Evolutionary conservation across 2,113 vertebrate species (phyloP), one percentile per base, ranked within the genome.

Genomic region (Tragulus kanchil): DNA sequence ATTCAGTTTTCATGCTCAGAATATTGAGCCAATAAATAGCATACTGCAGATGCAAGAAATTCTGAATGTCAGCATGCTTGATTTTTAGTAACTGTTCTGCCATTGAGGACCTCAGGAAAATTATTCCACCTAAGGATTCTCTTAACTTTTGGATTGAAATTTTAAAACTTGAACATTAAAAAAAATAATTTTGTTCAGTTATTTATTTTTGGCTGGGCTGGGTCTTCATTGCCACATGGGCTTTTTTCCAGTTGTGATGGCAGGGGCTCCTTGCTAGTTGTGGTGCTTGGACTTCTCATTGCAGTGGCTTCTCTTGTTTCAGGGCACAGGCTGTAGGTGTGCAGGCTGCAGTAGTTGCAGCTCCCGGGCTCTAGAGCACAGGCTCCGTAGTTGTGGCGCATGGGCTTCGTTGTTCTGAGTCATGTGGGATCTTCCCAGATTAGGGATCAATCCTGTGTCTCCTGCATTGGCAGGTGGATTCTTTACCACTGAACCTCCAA

Each of bases 141-240:
- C 61, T 62, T 78, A 84, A 85, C 83, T 59, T 9, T 95, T 59
- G 16, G 83, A 84, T 52, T 93, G 62, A 78, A 62, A n/a, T 89
- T 96, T n/a, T n/a, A 4, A 62, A 77, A 50, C 73, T 65, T 79
- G 23, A 89, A 36, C 21, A 73, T 73, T 45, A 73, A 73, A 45
- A 21, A 45, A 25, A 13, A 3, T 11, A 13, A 3, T 11, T 42
- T 21, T 17, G 17, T 36, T 69, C 45, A 73, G 69, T 45, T 25
- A 73, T 45, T 45, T 45, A 45, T 73, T 73, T 73, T 73, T 73
- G 21, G 42, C 45, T 73, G 42, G 42, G 10, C 69, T 73, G 36
- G 69, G 21, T 73, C 69, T 73, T 45, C 11, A 1, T 13, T 45
- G 36, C 69, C 45, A 45, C 5, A 0, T 25, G 69, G 69, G 36